Evolutionary conservation across 2,888 invertebrate species (phyloP).

Genomic region (Sminthurides aquaticus): DNA sequence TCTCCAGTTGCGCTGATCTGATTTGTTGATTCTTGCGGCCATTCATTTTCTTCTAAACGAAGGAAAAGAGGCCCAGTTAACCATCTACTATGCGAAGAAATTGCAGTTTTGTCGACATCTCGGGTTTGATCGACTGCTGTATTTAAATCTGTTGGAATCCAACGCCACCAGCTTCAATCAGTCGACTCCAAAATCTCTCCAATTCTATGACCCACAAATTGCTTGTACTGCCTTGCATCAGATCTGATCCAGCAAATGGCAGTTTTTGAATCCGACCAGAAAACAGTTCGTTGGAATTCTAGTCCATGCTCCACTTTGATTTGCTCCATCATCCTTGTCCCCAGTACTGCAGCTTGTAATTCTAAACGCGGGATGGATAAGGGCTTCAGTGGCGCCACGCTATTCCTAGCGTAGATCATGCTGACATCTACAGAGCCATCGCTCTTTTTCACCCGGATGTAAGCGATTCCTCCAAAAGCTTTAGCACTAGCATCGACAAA

Average conservation of each 20-base stretch:
- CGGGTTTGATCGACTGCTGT: constrained; percentile 31
- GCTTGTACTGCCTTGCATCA: constrained; percentile 21
- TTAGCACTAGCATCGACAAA: constrained; percentile 32
- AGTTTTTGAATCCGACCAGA: constrained; percentile 30
- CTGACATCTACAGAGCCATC: neutral
- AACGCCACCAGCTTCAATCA: constrained; percentile 23
- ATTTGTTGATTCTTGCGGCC: no score
- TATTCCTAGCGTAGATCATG: constrained; percentile 13
- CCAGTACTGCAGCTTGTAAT: constrained; percentile 21
- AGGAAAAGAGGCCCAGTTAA: no score
- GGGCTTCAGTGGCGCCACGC: constrained; percentile 20
- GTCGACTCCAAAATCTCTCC: constrained; percentile 30
- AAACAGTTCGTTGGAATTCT: neutral
- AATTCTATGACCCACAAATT: constrained; percentile 29
- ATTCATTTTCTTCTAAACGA: no score
- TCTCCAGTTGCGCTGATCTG: no score
- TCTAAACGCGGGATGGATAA: constrained; percentile 24
- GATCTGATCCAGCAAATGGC: constrained; percentile 27
- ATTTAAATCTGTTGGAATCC: constrained; percentile 27
- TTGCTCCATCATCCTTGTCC: constrained; percentile 1
- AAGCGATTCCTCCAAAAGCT: constrained; percentile 27
- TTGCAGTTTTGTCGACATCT: neutral
- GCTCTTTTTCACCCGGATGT: constrained; percentile 24
- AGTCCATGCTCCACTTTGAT: constrained; percentile 12
- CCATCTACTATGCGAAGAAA: constrained; percentile 21